Base-by-base conservation (phyloP, 2,113 vertebrate species). In the Probosciger aterrimus region DNA sequence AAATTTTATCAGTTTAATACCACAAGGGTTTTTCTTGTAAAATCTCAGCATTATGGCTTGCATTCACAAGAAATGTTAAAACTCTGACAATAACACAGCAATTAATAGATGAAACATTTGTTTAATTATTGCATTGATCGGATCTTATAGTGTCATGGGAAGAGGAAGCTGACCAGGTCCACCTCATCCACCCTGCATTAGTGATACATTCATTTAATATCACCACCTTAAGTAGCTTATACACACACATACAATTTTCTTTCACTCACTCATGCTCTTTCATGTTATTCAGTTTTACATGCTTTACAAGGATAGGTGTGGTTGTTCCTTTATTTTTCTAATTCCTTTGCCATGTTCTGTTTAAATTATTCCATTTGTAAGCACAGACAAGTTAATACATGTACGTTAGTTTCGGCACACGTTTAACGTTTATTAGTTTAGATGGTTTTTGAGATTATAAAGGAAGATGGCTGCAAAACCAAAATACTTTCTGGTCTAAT, bases 131-230 rank as follows among this genome's bases (percentile, higher is more conserved):
- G 57, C 0, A 4, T 73, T 69, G 74, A 82, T 93, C 76, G 37
- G 63, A 92, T 91, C 24, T 86, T 69, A 80, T 35, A 94, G 82
- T 93, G 65, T 90, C 67, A 86, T 78, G 88, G 44, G 53, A 86
- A 92, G 89, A 94, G 91, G 96, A 94, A 94, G 74, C 68, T 93
- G 95, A 96, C 92, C 92, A 74, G 78, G 89, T 88, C 86, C 33
- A 73, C 71, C 47, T 89, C 83, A 92, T 73, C 83, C 90, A 64
- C 65, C 47, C 76, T 65, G 69, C 2, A 0, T 92, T 91, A 84
- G 81, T 67, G 95, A 91, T 95, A 52, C 90, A 78, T 50, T 89
- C 65, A 91, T 90, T 95, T 95, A 92, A 62, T 92, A 89, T 82
- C 60, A 69, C 57, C 77, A 92, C 85, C 43, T 74, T 91, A 95